phyloP scores from a whole-genome alignment of 2,888 invertebrate species.

The Poecilus cupreus region DNA sequence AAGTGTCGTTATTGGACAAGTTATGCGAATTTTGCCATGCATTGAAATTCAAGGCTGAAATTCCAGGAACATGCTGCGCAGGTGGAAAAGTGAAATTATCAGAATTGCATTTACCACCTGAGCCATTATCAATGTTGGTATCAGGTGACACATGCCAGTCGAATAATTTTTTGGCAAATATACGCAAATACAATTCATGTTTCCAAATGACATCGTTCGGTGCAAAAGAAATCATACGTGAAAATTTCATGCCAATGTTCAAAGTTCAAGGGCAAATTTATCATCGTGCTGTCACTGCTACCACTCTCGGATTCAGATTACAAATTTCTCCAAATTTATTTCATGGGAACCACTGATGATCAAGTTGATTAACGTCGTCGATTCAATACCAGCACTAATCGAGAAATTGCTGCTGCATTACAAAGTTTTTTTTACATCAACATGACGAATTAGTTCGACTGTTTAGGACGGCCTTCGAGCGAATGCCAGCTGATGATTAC shows the following conservation, averaged over 20 bases:
- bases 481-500: slow-evolving; percentile 66
- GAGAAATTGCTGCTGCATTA: too few species aligned
- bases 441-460: neutral
- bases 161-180: neutral
- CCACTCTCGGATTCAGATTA: slow-evolving; percentile 60
- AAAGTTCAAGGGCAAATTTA: slow-evolving; percentile 62
- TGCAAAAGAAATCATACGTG: slow-evolving; percentile 60
- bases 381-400: neutral
- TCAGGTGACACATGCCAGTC: slow-evolving; percentile 47
- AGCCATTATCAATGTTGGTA: slow-evolving; percentile 56
- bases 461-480: slow-evolving; percentile 63
- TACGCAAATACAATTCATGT: slow-evolving; percentile 33
- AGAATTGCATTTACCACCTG: slow-evolving; percentile 53
- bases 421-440: slow-evolving; percentile 39
- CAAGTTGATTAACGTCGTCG: slow-evolving; percentile 60
- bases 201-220: slow-evolving; percentile 64
- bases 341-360: slow-evolving; percentile 63
- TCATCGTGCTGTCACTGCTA: slow-evolving; percentile 59
- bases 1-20: too few species aligned
- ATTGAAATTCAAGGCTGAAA: slow-evolving; percentile 45
- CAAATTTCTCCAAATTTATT: slow-evolving; percentile 65
- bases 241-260: slow-evolving; percentile 58
- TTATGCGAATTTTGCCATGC: slow-evolving; percentile 16
- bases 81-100: slow-evolving; percentile 46
- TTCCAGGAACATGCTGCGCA: slow-evolving; percentile 44